Evolutionary conservation across 2,888 invertebrate species (phyloP), one percentile per base, ranked within the genome.

Genomic region (Stenotaenia linearis): DNA sequence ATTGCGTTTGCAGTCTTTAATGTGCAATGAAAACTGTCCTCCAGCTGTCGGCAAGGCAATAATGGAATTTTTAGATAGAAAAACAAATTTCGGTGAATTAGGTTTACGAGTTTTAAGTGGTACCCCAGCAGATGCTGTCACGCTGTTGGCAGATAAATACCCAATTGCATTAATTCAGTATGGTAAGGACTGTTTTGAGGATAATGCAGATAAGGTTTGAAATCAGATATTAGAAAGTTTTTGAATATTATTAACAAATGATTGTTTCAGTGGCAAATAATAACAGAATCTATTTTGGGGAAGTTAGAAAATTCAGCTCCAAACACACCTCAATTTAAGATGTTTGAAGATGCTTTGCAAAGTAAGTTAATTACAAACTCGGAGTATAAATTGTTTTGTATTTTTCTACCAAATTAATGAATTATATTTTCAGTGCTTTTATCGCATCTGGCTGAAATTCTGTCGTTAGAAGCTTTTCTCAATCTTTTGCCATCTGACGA

Each of bases 91-190:
- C 10, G 81, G 81, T 45, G 79, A 78, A 75, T 40, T 80, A 4
- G 81, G 82, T 35, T 37, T 82, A 23, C 80, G 80, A 32, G 80
- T 82, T 12, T 80, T 82, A 75, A 81, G 81, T 78, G 80, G 79
- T 12, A 79, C 76, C 50, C 79, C 79, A 50, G 69, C 80, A 15
- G 79, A 80, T 9, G 82, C 81, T 1, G 75, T 82, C 10, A 79
- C 78, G 30, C 76, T 80, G 7, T 37, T 82, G 0, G 79, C 81
- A 10, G 79, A 80, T 45, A 75, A 77, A 37, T 75, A 80, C 18
- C 81, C 81, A 28, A 79, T 61, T 40, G 80, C 81, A n/a, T 21
- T 82, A 3, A 30, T 82, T 21, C 80, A 81, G 10, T 82, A 81
- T 78, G 80, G 81, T 18, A 79, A 79, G 21, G 82, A 82, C 25